These are phyloP conservation scores for Caenorhabditis virilis DNA, from an alignment of 2,888 invertebrate genomes.

Conservation along the genomic window DNA sequence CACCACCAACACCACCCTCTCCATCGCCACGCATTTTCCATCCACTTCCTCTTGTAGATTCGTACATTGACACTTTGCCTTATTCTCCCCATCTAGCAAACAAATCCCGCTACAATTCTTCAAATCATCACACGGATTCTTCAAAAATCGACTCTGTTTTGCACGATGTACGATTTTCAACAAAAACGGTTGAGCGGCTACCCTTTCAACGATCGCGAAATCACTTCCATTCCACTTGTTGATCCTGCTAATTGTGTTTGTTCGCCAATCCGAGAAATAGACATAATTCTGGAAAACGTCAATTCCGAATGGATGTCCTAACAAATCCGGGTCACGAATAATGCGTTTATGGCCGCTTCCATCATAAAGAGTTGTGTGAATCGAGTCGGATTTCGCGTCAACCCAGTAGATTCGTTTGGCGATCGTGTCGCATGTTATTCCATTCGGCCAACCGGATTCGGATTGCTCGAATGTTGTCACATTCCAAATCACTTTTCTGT, in stretches of 20 bases:
- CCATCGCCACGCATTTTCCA: slow-evolving; percentile 14
- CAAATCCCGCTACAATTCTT: slow-evolving; percentile 25
- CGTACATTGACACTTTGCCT: slow-evolving; percentile 21
- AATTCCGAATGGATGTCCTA: slow-evolving; percentile 86
- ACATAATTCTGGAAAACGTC: slow-evolving; percentile 84
- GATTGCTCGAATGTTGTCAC: slow-evolving; percentile 69
- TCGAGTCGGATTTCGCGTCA: slow-evolving; percentile 77
- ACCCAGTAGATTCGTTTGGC: slow-evolving; percentile 73
- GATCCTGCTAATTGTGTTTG: slow-evolving; percentile 80
- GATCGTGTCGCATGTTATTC: slow-evolving; percentile 80
- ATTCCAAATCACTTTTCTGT: slow-evolving; percentile 75
- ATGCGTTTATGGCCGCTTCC: slow-evolving; percentile 79
- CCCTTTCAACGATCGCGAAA: slow-evolving; percentile 78
- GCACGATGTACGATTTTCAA: slow-evolving; percentile 82
- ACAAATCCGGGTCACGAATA: slow-evolving; percentile 77
- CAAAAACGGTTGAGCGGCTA: slow-evolving; percentile 87
- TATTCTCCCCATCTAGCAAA: slow-evolving; percentile 19
- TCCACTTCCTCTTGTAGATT: slow-evolving; percentile 13
- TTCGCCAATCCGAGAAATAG: slow-evolving; percentile 93
- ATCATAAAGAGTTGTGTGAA: slow-evolving; percentile 82
- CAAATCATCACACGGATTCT: slow-evolving; percentile 41
- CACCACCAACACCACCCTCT: slow-evolving; percentile 12
- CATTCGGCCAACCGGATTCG: slow-evolving; percentile 73
- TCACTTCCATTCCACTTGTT: slow-evolving; percentile 85
- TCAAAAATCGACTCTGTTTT: slow-evolving; percentile 76